These are phyloP conservation scores for Clupea harengus DNA, from an alignment of 2,113 vertebrate genomes.

Conservation along the genomic window DNA sequence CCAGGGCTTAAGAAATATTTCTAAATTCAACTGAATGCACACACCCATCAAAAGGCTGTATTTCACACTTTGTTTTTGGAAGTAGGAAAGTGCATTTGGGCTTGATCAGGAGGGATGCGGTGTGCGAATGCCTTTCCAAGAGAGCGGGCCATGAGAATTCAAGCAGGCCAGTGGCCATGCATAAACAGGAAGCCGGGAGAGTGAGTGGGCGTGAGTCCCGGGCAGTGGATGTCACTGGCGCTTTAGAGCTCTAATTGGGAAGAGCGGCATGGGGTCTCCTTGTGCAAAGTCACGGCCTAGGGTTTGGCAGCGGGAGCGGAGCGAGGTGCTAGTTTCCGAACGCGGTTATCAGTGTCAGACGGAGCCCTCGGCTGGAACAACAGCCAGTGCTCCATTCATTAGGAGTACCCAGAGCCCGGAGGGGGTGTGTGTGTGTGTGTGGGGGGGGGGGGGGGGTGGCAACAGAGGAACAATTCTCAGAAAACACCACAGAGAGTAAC, in stretches of 20 bases:
- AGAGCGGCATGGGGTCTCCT: slow-evolving; percentile 39
- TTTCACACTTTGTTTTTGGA: not conserved
- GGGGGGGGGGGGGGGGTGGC: not conserved
- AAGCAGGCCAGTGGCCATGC: not conserved
- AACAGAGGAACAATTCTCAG: not conserved
- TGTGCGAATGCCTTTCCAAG: not conserved
- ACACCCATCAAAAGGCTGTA: not conserved
- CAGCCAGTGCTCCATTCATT: slow-evolving; percentile 21
- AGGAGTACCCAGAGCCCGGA: not conserved
- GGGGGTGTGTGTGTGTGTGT: not conserved
- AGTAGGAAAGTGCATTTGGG: not conserved
- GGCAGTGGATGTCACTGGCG: slow-evolving; percentile 35
- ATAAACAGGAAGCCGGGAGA: not conserved
- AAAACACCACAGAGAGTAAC: not conserved
- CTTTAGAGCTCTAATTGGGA: slow-evolving; percentile 39
- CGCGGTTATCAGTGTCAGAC: slow-evolving; percentile 13
- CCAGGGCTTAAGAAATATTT: not conserved
- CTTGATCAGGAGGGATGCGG: not conserved
- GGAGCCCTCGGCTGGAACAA: not conserved
- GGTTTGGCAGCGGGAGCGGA: slow-evolving; percentile 2
- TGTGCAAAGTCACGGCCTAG: slow-evolving; percentile 46
- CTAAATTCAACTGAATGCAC: not conserved
- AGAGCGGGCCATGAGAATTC: not conserved
- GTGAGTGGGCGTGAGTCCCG: not conserved
- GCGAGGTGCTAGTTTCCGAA: not conserved